Evolutionary conservation across 2,888 invertebrate genomes (phyloP).

Genomic region (Phyto melanocephala): DNA sequence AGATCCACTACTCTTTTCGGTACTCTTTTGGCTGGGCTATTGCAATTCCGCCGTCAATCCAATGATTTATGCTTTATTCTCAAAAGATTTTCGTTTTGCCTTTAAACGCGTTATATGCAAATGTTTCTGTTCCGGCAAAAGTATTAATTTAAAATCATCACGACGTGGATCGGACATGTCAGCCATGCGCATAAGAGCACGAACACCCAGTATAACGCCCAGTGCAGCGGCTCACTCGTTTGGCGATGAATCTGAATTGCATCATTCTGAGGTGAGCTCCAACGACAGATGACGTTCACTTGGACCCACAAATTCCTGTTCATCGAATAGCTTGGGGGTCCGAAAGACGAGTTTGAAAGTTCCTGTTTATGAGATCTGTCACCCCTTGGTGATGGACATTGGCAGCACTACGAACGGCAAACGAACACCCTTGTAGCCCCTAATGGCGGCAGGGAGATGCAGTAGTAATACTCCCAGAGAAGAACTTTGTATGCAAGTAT

Average conservation of each 20-base stretch:
- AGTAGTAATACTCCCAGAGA: constrained; percentile 17
- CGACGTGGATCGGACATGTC: constrained; percentile 82
- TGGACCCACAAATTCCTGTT: constrained; percentile 77
- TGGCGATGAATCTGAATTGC: constrained; percentile 81
- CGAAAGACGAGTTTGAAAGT: constrained; percentile 76
- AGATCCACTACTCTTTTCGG: constrained; percentile 90
- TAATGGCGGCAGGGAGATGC: constrained; percentile 67
- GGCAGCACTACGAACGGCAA: constrained; percentile 41
- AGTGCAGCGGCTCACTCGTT: constrained; percentile 80
- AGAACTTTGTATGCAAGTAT: constrained; percentile 42
- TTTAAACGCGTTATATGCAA: constrained; percentile 95
- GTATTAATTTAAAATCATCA: constrained; percentile 77
- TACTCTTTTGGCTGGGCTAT: constrained; percentile 98
- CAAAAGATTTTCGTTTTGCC: constrained; percentile 95
- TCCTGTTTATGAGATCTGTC: constrained; percentile 78
- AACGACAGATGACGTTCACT: constrained; percentile 82
- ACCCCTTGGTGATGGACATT: constrained; percentile 78
- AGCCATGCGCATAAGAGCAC: constrained; percentile 79
- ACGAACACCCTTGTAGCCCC: constrained; percentile 74
- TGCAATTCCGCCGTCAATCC: constrained; percentile 98
- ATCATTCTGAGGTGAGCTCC: constrained; percentile 75
- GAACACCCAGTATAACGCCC: constrained; percentile 81
- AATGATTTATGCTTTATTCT: constrained; percentile 95
- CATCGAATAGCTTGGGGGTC: constrained; percentile 77
- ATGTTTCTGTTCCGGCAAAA: constrained; percentile 84